These are phyloP conservation scores for Megaleporinus macrocephalus DNA, from an alignment of 2,113 vertebrate genomes.

Conservation along the genomic window DNA sequence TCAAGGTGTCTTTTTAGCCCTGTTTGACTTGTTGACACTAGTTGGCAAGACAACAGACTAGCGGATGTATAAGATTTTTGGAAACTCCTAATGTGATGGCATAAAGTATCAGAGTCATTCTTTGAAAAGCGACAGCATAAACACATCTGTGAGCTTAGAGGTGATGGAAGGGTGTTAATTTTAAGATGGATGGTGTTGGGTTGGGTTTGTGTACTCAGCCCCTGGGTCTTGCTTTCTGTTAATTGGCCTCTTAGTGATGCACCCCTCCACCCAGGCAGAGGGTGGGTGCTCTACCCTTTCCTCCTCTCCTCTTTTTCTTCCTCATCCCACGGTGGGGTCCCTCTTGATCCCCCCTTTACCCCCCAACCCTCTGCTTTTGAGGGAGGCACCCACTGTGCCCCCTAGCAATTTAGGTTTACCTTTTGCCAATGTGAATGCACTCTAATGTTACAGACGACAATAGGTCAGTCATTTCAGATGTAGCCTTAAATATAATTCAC, in stretches of 20 bases:
- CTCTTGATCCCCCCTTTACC: slow-evolving; percentile 44
- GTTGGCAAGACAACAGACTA: slow-evolving; percentile 27
- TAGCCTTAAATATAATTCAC: neutral
- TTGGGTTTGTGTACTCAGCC: slow-evolving; percentile 54
- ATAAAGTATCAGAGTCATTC: neutral
- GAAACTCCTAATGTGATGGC: slow-evolving; percentile 18
- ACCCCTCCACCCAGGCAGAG: slow-evolving; percentile 52
- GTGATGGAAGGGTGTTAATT: neutral
- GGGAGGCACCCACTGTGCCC: slow-evolving; percentile 21
- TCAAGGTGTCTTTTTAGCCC: neutral
- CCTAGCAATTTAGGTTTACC: neutral
- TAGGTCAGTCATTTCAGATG: slow-evolving; percentile 11
- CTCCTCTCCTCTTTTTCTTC: slow-evolving; percentile 42
- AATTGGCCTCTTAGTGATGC: slow-evolving; percentile 60
- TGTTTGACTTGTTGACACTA: slow-evolving; percentile 22
- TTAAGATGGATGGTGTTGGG: neutral
- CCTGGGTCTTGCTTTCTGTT: slow-evolving; percentile 47
- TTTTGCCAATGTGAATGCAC: slow-evolving; percentile 1
- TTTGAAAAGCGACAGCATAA: neutral
- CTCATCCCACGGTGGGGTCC: slow-evolving; percentile 35
- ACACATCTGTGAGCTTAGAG: neutral
- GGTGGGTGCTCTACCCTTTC: slow-evolving; percentile 37
- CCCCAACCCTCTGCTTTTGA: slow-evolving; percentile 38
- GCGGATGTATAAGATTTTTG: neutral
- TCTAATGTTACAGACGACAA: slow-evolving; percentile 5